A percentile compares a stretch with the other conserved stretches of the same genome.
phyloP scores from a whole-genome alignment of 2,888 invertebrate genomes.

The Apamea epomidion region DNA sequence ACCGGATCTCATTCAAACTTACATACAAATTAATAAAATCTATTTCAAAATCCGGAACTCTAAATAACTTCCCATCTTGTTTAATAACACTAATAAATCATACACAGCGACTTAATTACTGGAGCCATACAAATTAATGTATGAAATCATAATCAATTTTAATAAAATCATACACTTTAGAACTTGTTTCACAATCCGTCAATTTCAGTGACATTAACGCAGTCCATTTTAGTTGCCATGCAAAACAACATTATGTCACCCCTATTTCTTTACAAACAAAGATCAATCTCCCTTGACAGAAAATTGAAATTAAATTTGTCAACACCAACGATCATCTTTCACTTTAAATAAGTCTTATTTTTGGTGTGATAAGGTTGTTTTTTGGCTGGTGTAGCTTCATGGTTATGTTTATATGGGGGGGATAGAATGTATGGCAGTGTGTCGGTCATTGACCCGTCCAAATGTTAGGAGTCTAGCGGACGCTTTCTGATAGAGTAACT shows the following conservation, averaged over 20 bases:
- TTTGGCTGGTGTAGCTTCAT: conserved; percentile 41
- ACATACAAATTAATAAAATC: conserved; percentile 24
- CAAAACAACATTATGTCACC: conserved; percentile 21
- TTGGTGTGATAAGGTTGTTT: conserved; percentile 43
- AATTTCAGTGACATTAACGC: conserved; percentile 65
- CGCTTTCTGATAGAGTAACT: conserved; percentile 79
- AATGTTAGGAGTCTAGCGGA: conserved; percentile 78
- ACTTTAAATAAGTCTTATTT: conserved; percentile 37
- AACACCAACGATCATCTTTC: conserved; percentile 39
- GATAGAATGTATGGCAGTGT: conserved; percentile 86
- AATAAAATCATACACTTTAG: conserved; percentile 61
- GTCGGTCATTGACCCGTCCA: conserved; percentile 84
- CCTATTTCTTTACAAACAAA: conserved; percentile 35
- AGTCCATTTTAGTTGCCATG: conserved; percentile 45
- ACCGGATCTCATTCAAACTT: conserved; percentile 29
- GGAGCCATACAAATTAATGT: conserved; percentile 47
- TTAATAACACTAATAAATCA: conserved; percentile 55
- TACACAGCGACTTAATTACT: conserved; percentile 37
- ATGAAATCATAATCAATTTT: conserved; percentile 61
- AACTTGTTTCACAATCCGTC: conserved; percentile 63
- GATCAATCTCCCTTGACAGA: conserved; percentile 59
- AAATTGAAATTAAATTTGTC: conserved; percentile 60
- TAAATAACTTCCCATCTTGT: conserved; percentile 41
- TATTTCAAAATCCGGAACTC: conserved; percentile 40
- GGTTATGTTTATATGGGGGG: conserved; percentile 62